phyloP scores from a whole-genome alignment of 2,888 invertebrate genomes.

The Orthosia gothica region DNA sequence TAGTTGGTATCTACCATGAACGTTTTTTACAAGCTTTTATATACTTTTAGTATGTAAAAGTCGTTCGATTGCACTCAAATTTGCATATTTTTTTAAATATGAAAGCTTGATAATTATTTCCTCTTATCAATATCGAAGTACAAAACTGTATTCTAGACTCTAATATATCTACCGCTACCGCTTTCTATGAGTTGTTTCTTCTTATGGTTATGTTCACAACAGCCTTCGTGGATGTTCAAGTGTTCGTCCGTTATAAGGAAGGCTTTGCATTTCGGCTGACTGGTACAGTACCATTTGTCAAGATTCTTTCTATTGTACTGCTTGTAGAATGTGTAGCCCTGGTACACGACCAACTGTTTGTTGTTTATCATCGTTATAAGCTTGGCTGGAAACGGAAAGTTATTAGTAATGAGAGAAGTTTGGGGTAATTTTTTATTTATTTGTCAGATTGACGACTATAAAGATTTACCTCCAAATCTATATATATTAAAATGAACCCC shows the following conservation, averaged over 20 bases:
- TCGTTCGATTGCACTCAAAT: too few species aligned
- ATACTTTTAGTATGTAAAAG: too few species aligned
- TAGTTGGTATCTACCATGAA: too few species aligned
- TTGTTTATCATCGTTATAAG: constrained; percentile 57
- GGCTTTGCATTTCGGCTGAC: constrained; percentile 56
- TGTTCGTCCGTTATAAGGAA: constrained; percentile 30
- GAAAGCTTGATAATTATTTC: too few species aligned
- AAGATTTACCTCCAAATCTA: not conserved
- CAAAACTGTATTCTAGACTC: constrained; percentile 27
- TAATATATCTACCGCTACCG: constrained; percentile 38
- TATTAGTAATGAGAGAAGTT: not conserved
- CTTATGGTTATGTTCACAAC: constrained; percentile 44
- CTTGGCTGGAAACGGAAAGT: constrained; percentile 46
- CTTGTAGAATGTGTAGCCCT: constrained; percentile 62
- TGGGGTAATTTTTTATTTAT: not conserved
- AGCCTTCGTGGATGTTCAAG: constrained; percentile 30
- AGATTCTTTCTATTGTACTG: constrained; percentile 39
- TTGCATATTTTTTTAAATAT: too few species aligned
- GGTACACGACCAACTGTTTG: constrained; percentile 43
- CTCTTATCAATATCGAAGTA: not conserved
- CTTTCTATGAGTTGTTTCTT: constrained; percentile 30
- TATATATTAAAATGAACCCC: too few species aligned
- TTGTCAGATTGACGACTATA: not conserved
- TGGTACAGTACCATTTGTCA: constrained; percentile 60
- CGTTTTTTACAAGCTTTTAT: not conserved